These are phyloP conservation scores for Rhabdophis nuchalis DNA, from an alignment of 2,797 vertebrate species.

Conservation along the genomic window DNA sequence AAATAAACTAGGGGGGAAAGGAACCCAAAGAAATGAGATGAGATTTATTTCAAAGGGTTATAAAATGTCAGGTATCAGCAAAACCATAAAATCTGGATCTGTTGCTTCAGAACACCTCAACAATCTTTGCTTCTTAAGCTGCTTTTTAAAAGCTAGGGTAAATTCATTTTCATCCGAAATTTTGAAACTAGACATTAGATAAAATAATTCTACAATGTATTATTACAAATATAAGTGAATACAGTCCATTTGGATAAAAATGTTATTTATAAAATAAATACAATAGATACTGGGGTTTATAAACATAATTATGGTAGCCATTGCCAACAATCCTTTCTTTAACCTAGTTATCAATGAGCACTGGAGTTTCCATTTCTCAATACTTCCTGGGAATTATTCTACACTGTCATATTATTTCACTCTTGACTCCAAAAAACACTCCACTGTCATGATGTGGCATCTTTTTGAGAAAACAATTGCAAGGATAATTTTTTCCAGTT, in stretches of 20 bases:
- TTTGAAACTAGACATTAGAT: not conserved
- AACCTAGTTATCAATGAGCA: not conserved
- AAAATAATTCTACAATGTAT: not conserved
- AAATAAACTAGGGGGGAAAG: not conserved
- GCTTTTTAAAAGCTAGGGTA: not conserved
- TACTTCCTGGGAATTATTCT: not conserved
- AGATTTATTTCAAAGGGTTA: conserved; percentile 15
- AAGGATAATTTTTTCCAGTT: not conserved
- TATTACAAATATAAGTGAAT: not conserved
- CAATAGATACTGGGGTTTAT: not conserved
- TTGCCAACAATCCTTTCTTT: not conserved
- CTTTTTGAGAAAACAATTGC: not conserved
- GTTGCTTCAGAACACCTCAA: not conserved
- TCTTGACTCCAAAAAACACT: not conserved
- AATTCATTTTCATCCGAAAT: not conserved
- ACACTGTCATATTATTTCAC: not conserved
- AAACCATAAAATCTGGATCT: not conserved
- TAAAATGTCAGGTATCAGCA: not conserved
- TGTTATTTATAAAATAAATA: not conserved
- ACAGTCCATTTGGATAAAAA: not conserved
- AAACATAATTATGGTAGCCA: not conserved
- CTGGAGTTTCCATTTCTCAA: not conserved
- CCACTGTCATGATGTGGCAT: not conserved
- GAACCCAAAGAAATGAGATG: not conserved
- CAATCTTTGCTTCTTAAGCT: not conserved